Conservation (phyloP, 2,797 vertebrate genomes). For the Eulemur albifrons region DNA sequence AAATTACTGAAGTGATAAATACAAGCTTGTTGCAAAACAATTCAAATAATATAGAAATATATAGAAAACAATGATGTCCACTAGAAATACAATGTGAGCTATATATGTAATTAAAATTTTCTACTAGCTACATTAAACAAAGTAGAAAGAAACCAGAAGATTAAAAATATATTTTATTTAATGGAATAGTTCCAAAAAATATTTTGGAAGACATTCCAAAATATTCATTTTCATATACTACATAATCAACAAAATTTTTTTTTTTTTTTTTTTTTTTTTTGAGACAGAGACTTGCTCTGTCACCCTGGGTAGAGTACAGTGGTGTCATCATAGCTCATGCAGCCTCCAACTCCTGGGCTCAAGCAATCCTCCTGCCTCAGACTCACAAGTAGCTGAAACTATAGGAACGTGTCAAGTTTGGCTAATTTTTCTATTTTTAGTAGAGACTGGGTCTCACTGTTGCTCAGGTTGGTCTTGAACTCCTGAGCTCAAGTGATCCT, state of each 20-base stretch:
- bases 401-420: too few relatives aligned
- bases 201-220: background rate
- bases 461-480: too few relatives aligned
- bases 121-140: background rate
- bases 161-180: slow-evolving; percentile 17
- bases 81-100: background rate
- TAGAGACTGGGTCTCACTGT: too few relatives aligned
- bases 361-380: too few relatives aligned
- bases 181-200: background rate
- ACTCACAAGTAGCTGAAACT: too few relatives aligned
- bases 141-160: background rate
- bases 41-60: background rate
- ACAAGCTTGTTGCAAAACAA: slow-evolving; percentile 20
- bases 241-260: background rate
- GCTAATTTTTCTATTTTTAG: too few relatives aligned
- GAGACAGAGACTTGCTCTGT: too few relatives aligned
- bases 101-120: background rate
- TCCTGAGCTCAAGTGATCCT: too few relatives aligned
- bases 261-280: background rate
- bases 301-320: too few relatives aligned
- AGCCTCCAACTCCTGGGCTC: too few relatives aligned
- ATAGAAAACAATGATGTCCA: background rate
- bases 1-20: background rate
- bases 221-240: background rate
- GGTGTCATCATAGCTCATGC: too few relatives aligned